These are phyloP conservation scores for Calyptomena viridis DNA, from an alignment of 2,113 vertebrate species.

Conservation along the genomic window DNA sequence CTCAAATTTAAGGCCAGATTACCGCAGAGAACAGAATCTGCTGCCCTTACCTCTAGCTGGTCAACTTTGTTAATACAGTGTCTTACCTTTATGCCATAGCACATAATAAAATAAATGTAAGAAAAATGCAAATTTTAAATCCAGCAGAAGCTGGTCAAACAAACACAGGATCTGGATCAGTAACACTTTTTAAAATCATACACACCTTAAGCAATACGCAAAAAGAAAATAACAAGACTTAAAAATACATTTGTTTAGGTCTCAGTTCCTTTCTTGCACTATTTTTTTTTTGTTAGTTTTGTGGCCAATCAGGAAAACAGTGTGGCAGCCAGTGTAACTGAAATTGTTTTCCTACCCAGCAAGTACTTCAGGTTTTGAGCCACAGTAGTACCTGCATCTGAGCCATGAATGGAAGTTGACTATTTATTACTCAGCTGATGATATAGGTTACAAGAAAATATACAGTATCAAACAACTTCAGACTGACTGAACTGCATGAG, in stretches of 20 bases:
- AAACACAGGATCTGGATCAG: not conserved
- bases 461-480: not conserved
- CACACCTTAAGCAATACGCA: not conserved
- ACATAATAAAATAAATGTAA: not conserved
- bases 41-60: not conserved
- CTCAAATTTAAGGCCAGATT: conserved; percentile 17
- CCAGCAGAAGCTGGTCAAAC: not conserved
- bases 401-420: not conserved
- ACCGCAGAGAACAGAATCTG: not conserved
- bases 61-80: not conserved
- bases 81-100: not conserved
- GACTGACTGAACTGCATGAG: not conserved
- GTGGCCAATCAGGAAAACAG: not conserved
- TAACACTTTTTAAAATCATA: not conserved
- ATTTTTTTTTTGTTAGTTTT: not conserved
- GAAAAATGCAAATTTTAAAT: not conserved
- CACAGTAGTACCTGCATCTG: not conserved
- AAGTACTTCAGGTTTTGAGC: not conserved
- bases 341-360: not conserved
- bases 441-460: not conserved
- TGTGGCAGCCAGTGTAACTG: not conserved
- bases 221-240: not conserved
- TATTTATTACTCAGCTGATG: conserved; percentile 13
- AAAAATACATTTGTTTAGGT: not conserved
- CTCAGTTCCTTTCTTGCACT: not conserved